Base-by-base conservation (phyloP, 2,888 invertebrate species). In the Phyllotreta cruciferae region DNA sequence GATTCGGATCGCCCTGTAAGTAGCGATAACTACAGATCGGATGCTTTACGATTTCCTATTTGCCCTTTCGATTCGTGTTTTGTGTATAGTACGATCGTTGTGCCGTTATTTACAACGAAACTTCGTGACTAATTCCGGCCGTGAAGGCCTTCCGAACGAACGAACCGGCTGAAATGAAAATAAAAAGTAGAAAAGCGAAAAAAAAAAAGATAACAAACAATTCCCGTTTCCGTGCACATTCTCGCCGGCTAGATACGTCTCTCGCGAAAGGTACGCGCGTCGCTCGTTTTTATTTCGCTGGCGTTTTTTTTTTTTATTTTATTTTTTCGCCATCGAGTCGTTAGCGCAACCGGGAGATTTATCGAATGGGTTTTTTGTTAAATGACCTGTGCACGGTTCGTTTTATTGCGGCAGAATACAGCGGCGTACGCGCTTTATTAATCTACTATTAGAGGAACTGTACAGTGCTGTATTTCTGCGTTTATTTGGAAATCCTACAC, bases 331-430 rank as follows among this genome's bases (percentile, higher is more conserved):
- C 64, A 66, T 66, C 49, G 57, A 62, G 62, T 64, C 66, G 66
- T 64, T 66, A 66, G 60, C 62, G 62, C 52, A 56, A 56, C 60
- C 41, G 57, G 55, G 56, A 62, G 66, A 66, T 66, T 66, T 66
- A 66, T 66, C 58, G 64, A 60, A 66, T 64, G 64, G 60, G 64
- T 62, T 66, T 66, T 64, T 66, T 66, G 66, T 62, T 66, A 66
- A 66, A 66, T 58, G 66, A 62, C 56, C 64, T 60, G 66, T 57
- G 57, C 58, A 58, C 13, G 52, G 37, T 11, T 58, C 58, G 49
- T 39, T 58, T 50, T 49, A 50, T 50, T 50, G 58, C 58, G 11
- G 49, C 58, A 55, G 41, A 24, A 55, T 10, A 41, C 41, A 41
- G 10, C 41, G 24, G 24, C 24, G 24, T 24, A n/a, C n/a, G 24